A percentile compares a stretch with the other conserved stretches of the same genome.
These are phyloP conservation scores for Rana temporaria DNA, from an alignment of 2,113 vertebrate species.

Conservation along the genomic window DNA sequence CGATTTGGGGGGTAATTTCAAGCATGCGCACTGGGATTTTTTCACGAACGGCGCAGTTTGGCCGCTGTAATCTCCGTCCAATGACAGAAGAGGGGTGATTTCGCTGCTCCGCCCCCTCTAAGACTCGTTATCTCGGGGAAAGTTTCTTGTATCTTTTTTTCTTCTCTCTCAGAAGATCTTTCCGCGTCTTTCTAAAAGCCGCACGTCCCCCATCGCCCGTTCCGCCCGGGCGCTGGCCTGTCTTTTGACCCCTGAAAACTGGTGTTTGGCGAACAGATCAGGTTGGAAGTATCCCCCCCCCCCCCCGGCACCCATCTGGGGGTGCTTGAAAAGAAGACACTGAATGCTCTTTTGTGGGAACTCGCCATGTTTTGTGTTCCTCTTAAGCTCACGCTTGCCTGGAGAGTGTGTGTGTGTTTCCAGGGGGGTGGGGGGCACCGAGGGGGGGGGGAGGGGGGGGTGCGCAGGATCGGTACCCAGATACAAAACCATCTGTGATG, in stretches of 20 bases:
- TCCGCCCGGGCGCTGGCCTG: slow-evolving; percentile 73
- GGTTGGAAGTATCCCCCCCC: slow-evolving; percentile 74
- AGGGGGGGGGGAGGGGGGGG: slow-evolving; percentile 52
- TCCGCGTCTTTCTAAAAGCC: too few species aligned
- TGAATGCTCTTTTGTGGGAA: slow-evolving; percentile 94
- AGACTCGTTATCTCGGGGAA: too few species aligned
- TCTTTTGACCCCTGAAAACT: slow-evolving; percentile 86
- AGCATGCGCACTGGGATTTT: too few species aligned
- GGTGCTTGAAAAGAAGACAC: slow-evolving; percentile 87
- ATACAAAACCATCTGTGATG: slow-evolving; percentile 95
- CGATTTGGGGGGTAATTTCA: too few species aligned
- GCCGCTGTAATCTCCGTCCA: too few species aligned
- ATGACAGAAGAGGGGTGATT: too few species aligned
- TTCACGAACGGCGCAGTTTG: too few species aligned
- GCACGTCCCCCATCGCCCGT: too few species aligned
- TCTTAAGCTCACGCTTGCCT: slow-evolving; percentile 57
- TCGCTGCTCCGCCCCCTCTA: too few species aligned
- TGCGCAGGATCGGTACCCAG: slow-evolving; percentile 72
- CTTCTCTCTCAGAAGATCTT: too few species aligned
- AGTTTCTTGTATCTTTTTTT: too few species aligned
- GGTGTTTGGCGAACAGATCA: slow-evolving; percentile 77
- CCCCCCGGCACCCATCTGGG: slow-evolving; percentile 48
- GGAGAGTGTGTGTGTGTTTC: slow-evolving; percentile 56
- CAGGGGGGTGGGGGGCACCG: slow-evolving; percentile 57
- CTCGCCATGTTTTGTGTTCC: slow-evolving; percentile 61